Base-by-base conservation (phyloP, 2,888 invertebrate genomes). In the Eledona agricola region DNA sequence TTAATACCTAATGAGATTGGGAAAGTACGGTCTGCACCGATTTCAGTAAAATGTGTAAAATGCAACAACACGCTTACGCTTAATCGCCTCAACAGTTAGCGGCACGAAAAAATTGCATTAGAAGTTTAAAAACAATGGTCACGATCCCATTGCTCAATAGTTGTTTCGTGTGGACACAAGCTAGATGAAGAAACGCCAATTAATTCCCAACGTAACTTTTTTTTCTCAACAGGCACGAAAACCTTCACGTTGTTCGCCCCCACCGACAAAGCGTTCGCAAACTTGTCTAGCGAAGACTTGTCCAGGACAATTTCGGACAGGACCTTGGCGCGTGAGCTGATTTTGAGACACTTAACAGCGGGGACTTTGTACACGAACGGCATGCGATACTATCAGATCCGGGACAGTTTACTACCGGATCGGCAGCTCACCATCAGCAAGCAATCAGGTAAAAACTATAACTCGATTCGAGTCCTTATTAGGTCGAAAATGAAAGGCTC, bases 171-270 rank as follows among this genome's bases (percentile, higher is more conserved):
- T 34, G 29, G 16, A 9, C 35, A 19, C 35, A 47, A 47, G 37
- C 1, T 2, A 12, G 26, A 28, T 42, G 26, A 26, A 45, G 32
- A 55, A 51, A 38, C 32, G 23, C 34, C 32, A 49, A 38, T 35
- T 37, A 42, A 49, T 35, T n/a, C 10, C 19, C 28, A 25, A 53
- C 40, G 15, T 22, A 13, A 19, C 4, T 10, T 12, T 25, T 51
- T 17, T 34, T 35, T 37, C 12, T 40, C 75, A 76, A 3, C 72
- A 89, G 90, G 90, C 57, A 83, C 87, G 51, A 90, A 89, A 79
- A 90, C 90, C 0, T 90, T 88, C 77, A 92, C 92, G 1, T 81
- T 93, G 9, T 92, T 93, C 69, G 92, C 92, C 3, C 93, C 93
- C 7, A 88, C 89, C 34, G 90, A 93, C 75, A 82, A 85, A 37